Percentiles rank a stretch among this genome's conserved stretches.
Conservation (phyloP, 1,140 invertebrate genomes). For the Cydia amplana region DNA sequence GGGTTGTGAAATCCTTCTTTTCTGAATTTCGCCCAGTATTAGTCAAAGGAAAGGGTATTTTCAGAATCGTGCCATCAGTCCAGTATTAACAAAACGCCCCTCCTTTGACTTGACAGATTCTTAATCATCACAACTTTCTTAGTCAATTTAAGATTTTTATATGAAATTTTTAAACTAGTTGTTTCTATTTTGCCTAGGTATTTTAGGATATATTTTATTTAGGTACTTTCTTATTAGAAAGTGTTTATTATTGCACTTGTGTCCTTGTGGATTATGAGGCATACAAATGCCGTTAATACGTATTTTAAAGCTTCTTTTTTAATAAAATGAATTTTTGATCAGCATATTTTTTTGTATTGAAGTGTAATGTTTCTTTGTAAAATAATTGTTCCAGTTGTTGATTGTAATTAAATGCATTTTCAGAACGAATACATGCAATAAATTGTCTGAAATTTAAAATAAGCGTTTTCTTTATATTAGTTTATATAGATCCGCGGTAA, state of each 20-base stretch:
- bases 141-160: conserved; percentile 77
- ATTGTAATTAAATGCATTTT: conserved; percentile 79
- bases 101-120: conserved; percentile 73
- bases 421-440: conserved; percentile 76
- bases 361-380: conserved; percentile 72
- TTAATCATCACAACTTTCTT: conserved; percentile 78
- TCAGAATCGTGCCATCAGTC: conserved; percentile 76
- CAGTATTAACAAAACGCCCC: conserved; percentile 74
- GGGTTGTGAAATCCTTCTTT: conserved; percentile 80
- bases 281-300: conserved; percentile 61
- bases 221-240: conserved; percentile 78
- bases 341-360: conserved; percentile 65
- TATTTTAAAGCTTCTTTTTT: conserved; percentile 73
- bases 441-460: conserved; percentile 75
- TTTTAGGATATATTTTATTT: conserved; percentile 58
- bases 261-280: conserved; percentile 77
- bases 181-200: conserved; percentile 77
- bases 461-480: conserved; percentile 70
- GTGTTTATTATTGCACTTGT: conserved; percentile 75
- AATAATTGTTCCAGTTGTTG: conserved; percentile 74
- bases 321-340: conserved; percentile 59
- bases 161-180: conserved; percentile 74
- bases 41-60: conserved; percentile 74
- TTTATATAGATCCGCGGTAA: conserved; percentile 53
- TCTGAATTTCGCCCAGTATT: conserved; percentile 75